phyloP scores from a whole-genome alignment of 1,140 invertebrate species.

The Formica selysi region DNA sequence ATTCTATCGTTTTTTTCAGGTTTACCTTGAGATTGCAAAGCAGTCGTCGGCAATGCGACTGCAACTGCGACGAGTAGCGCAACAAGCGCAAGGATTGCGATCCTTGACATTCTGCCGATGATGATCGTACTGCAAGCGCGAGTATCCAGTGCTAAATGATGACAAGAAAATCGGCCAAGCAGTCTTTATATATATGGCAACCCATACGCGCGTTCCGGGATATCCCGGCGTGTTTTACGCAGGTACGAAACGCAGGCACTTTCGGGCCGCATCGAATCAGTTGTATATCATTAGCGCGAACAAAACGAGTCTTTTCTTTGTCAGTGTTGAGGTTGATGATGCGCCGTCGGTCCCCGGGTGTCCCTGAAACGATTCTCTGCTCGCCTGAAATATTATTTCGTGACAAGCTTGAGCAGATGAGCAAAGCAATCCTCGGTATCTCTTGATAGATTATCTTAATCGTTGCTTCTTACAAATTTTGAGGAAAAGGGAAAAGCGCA shows the following conservation, averaged over 20 bases:
- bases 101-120: constrained; percentile 45
- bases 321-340: background rate
- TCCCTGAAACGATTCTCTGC: constrained; percentile 15
- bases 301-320: background rate
- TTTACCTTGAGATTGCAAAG: constrained; percentile 30
- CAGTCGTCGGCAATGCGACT: constrained; percentile 4
- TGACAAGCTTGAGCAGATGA: background rate
- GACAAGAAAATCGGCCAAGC: constrained; percentile 52
- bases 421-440: constrained; percentile 4
- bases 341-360: background rate
- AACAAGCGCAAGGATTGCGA: constrained; percentile 8
- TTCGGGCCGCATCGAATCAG: constrained; percentile 27
- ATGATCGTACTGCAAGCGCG: background rate
- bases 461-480: background rate
- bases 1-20: background rate
- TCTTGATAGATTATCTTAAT: background rate
- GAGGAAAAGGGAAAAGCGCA: background rate
- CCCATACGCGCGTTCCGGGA: constrained; percentile 53
- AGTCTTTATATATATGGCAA: constrained; percentile 68
- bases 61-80: constrained; percentile 17
- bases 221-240: constrained; percentile 52
- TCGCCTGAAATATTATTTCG: constrained; percentile 1
- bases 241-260: constrained; percentile 40
- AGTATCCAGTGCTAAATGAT: constrained; percentile 59
- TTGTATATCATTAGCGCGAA: constrained; percentile 30